A percentile compares a stretch with the other conserved stretches of the same genome.
phyloP scores from a whole-genome alignment of 2,797 vertebrate species.

The Vultur gryphus region DNA sequence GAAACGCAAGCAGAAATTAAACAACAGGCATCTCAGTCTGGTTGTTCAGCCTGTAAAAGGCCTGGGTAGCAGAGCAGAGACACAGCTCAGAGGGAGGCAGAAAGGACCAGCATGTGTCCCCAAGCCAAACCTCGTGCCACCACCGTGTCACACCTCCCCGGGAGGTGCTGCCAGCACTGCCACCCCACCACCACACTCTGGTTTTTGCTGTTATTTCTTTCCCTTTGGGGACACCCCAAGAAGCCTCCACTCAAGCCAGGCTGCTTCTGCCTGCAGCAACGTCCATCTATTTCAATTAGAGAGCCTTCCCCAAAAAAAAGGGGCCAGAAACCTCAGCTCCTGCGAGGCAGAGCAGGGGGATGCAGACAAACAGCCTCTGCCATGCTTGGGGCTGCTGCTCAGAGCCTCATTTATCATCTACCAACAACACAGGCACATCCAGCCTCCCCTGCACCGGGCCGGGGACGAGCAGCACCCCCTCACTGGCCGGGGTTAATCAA shows the following conservation, averaged over 20 bases:
- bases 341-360: fast-evolving
- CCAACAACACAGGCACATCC: fast-evolving
- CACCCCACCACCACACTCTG: fast-evolving
- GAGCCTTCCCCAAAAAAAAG: not conserved
- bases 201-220: not conserved
- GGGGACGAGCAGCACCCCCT: not conserved
- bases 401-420: not conserved
- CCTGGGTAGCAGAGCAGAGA: not conserved
- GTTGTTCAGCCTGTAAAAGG: not conserved
- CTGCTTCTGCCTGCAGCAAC: not conserved
- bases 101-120: not conserved
- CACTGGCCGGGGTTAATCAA: not conserved
- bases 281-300: not conserved
- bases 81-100: fast-evolving
- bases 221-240: not conserved
- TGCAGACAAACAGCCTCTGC: not conserved
- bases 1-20: not conserved
- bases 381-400: not conserved
- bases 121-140: not conserved
- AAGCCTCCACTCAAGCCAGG: not conserved
- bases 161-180: not conserved
- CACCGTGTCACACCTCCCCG: fast-evolving
- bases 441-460: fast-evolving
- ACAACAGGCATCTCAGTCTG: not conserved
- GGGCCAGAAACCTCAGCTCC: not conserved